These are phyloP conservation scores for Sebastes nivosus DNA, from an alignment of 2,797 vertebrate genomes.

Conservation along the genomic window DNA sequence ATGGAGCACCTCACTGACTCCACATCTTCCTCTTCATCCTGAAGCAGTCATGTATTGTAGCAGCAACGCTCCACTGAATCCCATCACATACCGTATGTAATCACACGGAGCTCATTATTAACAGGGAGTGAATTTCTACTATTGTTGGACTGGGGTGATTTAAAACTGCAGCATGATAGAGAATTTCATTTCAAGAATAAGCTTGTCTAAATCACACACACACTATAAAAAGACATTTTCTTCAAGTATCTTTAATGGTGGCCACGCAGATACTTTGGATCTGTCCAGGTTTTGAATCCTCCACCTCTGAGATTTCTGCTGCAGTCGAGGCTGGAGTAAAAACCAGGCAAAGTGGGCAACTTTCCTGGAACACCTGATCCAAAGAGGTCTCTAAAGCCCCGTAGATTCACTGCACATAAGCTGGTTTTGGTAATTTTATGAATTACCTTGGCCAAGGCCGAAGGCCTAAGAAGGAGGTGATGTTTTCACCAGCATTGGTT, in stretches of 20 bases:
- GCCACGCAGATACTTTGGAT: background rate
- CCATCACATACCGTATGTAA: background rate
- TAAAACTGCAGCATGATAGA: background rate
- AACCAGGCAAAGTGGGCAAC: background rate
- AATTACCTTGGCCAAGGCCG: no score
- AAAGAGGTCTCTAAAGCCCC: background rate
- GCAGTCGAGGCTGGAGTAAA: background rate
- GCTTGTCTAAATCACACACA: background rate
- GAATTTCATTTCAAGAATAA: background rate
- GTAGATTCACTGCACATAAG: no score
- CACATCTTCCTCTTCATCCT: background rate
- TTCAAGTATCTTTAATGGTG: background rate
- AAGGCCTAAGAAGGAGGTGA: no score
- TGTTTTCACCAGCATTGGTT: no score
- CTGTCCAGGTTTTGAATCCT: background rate
- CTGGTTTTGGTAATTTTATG: background rate
- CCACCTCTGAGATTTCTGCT: background rate
- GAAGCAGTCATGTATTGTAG: background rate
- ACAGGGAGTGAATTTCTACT: background rate
- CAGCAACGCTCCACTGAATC: background rate
- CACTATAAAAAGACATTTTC: background rate
- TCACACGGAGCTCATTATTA: background rate
- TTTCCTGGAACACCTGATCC: background rate
- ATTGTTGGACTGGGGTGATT: background rate
- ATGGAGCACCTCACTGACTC: no score